phyloP scores from a whole-genome alignment of 1,140 invertebrate genomes.

The Carposina sasakii region DNA sequence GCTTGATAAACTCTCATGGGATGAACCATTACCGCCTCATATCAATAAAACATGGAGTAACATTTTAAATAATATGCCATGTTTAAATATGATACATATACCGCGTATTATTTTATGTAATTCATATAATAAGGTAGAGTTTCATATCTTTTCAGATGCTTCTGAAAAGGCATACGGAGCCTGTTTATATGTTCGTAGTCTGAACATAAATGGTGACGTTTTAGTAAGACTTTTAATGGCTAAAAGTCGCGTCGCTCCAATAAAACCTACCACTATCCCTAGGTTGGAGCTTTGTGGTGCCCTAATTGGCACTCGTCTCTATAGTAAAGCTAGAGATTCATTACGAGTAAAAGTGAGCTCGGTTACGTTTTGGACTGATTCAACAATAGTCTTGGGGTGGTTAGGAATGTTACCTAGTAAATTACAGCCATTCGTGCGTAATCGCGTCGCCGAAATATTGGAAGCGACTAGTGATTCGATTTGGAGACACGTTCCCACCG shows the following conservation, averaged over 20 bases:
- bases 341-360: not conserved
- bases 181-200: not conserved
- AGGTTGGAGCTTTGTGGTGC: conserved; percentile 33
- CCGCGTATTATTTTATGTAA: not conserved
- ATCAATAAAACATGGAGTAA: conserved; percentile 1
- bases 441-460: not conserved
- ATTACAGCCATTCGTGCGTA: not conserved
- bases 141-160: not conserved
- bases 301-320: conserved; percentile 9
- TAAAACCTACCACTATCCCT: conserved; percentile 24
- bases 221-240: conserved; percentile 12
- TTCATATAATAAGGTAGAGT: not conserved
- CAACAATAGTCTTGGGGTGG: not conserved
- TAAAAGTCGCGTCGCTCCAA: conserved; percentile 29
- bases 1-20: conserved; percentile 26
- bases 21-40: conserved; percentile 23
- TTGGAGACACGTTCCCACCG: conserved; percentile 4
- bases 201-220: not conserved
- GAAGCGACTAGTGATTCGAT: not conserved
- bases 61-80: not conserved
- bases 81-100: not conserved
- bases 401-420: too few relatives aligned
- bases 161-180: not conserved
- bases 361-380: not conserved
- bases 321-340: not conserved